phyloP scores from a whole-genome alignment of 2,797 vertebrate genomes.

The Threskiornis aethiopicus region DNA sequence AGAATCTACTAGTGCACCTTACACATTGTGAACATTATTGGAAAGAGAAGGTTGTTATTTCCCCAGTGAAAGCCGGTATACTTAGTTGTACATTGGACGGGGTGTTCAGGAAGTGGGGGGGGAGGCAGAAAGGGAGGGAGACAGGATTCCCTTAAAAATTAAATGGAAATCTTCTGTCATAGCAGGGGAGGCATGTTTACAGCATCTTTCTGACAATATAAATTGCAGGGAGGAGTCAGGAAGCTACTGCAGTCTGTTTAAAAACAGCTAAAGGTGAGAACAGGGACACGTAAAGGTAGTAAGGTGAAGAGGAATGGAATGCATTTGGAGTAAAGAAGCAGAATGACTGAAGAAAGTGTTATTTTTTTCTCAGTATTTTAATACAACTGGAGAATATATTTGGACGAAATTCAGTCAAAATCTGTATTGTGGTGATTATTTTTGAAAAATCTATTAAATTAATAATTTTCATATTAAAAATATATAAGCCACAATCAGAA shows the following conservation, averaged over 20 bases:
- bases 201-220: not conserved
- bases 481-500: not conserved
- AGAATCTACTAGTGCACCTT: not conserved
- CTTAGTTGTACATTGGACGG: not conserved
- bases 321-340: not conserved
- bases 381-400: not conserved
- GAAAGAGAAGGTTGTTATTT: not conserved
- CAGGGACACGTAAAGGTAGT: not conserved
- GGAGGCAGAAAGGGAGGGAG: not conserved
- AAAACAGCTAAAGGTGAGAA: not conserved
- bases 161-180: not conserved
- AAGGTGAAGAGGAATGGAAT: not conserved
- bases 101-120: not conserved
- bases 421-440: not conserved
- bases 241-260: not conserved
- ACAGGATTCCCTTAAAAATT: not conserved
- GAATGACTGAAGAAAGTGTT: not conserved
- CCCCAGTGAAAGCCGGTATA: not conserved
- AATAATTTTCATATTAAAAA: not conserved
- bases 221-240: not conserved
- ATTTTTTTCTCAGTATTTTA: not conserved
- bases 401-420: not conserved
- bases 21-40: accelerated
- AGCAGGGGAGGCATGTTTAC: not conserved
- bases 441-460: not conserved